A percentile compares a stretch with the other conserved stretches of the same genome.
Conservation (phyloP, 2,888 invertebrate genomes). For the Seladonia tumulorum region DNA sequence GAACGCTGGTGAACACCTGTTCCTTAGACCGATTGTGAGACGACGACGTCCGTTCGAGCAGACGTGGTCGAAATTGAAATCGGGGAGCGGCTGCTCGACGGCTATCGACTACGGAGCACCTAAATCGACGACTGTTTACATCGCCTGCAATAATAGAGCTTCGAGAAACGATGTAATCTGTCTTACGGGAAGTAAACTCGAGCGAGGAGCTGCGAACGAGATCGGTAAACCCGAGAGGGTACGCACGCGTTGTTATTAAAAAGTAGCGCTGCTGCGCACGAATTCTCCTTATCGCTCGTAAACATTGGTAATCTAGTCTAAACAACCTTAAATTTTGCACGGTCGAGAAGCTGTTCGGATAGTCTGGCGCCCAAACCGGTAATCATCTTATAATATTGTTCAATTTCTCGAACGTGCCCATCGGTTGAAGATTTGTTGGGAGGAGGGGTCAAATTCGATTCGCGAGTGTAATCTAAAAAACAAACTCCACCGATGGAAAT, state of each 20-base stretch:
- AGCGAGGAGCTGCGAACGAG: neutral
- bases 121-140: neutral
- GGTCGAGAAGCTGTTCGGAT: neutral
- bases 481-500: neutral
- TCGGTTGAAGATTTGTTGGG: neutral
- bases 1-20: slow-evolving; percentile 68
- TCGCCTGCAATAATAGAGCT: neutral
- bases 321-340: slow-evolving; percentile 1
- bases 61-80: slow-evolving; percentile 40
- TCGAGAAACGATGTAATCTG: neutral
- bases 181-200: neutral
- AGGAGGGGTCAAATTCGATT: neutral
- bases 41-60: slow-evolving; percentile 39
- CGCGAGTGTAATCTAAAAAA: neutral
- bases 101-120: neutral
- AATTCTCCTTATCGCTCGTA: neutral
- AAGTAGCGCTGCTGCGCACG: neutral
- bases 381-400: neutral
- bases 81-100: neutral
- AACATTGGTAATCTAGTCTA: slow-evolving; percentile 27
- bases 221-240: neutral
- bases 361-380: neutral
- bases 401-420: neutral
- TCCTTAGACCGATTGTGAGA: slow-evolving; percentile 32
- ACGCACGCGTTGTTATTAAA: neutral